These are phyloP conservation scores for Bombyx huttoni DNA, from an alignment of 2,888 invertebrate genomes.

Conservation along the genomic window DNA sequence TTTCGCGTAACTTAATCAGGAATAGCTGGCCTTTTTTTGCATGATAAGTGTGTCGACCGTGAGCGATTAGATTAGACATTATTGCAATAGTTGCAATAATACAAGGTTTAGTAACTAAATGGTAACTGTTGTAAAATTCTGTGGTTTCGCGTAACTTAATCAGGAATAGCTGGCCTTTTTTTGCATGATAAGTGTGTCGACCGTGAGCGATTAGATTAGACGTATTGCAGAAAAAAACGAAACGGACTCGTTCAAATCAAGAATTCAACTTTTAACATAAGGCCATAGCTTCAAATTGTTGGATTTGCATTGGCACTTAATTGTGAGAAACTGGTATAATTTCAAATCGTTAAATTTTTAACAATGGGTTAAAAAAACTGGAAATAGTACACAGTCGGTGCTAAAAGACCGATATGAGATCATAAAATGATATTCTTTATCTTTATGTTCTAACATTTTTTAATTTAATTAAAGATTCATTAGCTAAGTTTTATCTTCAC, in stretches of 20 bases:
- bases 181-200: slow-evolving; percentile 44
- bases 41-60: slow-evolving; percentile 48
- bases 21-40: slow-evolving; percentile 22
- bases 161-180: slow-evolving; percentile 18
- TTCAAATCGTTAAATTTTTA: too few relatives aligned
- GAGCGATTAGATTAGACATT: slow-evolving; percentile 28
- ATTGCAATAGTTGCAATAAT: neutral
- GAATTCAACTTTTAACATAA: neutral
- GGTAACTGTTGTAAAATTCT: too few relatives aligned
- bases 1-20: too few relatives aligned
- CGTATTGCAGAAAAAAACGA: slow-evolving; percentile 24
- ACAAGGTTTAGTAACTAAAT: too few relatives aligned
- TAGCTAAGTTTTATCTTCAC: too few relatives aligned
- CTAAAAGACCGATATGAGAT: too few relatives aligned
- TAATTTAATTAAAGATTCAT: too few relatives aligned
- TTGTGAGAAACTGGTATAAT: neutral
- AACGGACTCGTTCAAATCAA: slow-evolving; percentile 19
- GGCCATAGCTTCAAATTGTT: neutral
- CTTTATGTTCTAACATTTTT: too few relatives aligned
- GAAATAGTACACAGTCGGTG: too few relatives aligned
- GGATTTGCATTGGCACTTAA: neutral
- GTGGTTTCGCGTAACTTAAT: too few relatives aligned
- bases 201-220: slow-evolving; percentile 34
- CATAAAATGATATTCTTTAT: too few relatives aligned
- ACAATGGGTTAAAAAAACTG: too few relatives aligned